phyloP scores from a whole-genome alignment of 2,888 invertebrate genomes.

The Bombylius major region DNA sequence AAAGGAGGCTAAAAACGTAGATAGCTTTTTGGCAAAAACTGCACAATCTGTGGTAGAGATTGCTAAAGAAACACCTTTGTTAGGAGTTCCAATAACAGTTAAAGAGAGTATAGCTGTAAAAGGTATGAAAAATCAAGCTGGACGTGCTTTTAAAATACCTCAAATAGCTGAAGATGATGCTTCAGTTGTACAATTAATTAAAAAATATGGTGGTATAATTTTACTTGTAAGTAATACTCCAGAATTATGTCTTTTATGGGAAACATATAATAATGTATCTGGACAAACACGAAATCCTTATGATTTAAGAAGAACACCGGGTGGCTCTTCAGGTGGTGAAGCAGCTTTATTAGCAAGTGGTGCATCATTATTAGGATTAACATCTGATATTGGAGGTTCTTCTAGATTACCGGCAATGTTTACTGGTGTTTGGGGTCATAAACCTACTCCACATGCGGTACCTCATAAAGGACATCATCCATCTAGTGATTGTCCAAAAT shows the following conservation, averaged over 20 bases:
- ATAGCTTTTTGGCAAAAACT: constrained; percentile 49
- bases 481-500: constrained; percentile 43
- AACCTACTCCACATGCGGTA: constrained; percentile 59
- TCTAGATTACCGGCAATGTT: constrained; percentile 80
- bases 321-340: constrained; percentile 87
- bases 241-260: constrained; percentile 84
- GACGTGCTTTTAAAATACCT: constrained; percentile 45
- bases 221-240: constrained; percentile 81
- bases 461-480: constrained; percentile 58
- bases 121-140: constrained; percentile 67
- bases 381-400: constrained; percentile 84
- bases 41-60: constrained; percentile 46
- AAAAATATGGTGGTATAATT: constrained; percentile 71
- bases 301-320: constrained; percentile 61
- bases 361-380: constrained; percentile 69
- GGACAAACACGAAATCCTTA: constrained; percentile 85
- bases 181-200: constrained; percentile 51
- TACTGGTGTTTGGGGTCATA: constrained; percentile 88
- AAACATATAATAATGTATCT: constrained; percentile 75
- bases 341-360: constrained; percentile 63
- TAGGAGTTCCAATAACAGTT: constrained; percentile 75
- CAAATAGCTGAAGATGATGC: constrained; percentile 60
- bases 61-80: constrained; percentile 54
- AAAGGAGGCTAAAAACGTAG: constrained; percentile 58
- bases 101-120: constrained; percentile 71